A percentile compares a stretch with the other conserved stretches of the same genome.
Evolutionary conservation across 1,140 invertebrate genomes (phyloP).

Genomic region (Luehdorfia chinensis): DNA sequence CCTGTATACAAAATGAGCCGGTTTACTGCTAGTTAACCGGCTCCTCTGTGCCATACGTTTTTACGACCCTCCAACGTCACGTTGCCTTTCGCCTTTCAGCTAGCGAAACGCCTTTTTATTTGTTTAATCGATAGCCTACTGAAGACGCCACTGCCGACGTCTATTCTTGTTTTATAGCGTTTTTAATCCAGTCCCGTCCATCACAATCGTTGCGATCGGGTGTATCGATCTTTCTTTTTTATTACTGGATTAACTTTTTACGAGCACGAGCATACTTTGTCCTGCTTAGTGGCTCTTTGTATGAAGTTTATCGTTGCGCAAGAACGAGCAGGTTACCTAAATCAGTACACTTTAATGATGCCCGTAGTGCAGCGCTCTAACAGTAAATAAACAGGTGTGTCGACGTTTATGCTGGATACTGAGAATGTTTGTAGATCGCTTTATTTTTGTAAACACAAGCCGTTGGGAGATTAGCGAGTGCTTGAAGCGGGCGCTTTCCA

Average conservation of each 20-base stretch:
- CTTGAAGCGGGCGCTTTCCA: constrained; percentile 48
- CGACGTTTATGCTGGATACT: constrained; percentile 46
- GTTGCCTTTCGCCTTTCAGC: constrained; percentile 67
- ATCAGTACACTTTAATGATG: constrained; percentile 20
- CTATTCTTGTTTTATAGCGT: constrained; percentile 64
- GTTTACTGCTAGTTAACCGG: constrained; percentile 71
- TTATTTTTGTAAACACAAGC: constrained; percentile 44
- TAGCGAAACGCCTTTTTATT: constrained; percentile 72
- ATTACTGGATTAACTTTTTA: constrained; percentile 69
- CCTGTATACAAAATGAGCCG: constrained; percentile 68
- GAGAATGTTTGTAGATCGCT: constrained; percentile 50
- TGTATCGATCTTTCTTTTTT: constrained; percentile 57
- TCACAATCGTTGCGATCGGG: too few species aligned
- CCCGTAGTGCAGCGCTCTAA: constrained; percentile 37
- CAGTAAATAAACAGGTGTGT: constrained; percentile 40
- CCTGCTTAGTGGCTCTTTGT: constrained; percentile 54
- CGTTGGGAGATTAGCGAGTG: constrained; percentile 59
- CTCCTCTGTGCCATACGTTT: constrained; percentile 72
- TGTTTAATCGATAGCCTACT: constrained; percentile 73
- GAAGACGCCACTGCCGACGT: constrained; percentile 58
- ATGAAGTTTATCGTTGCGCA: constrained; percentile 52
- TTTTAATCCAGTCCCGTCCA: constrained; percentile 46
- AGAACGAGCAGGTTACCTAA: constrained; percentile 41
- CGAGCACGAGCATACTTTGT: constrained; percentile 68
- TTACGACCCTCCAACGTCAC: constrained; percentile 68